These are phyloP conservation scores for Platycnemis pennipes DNA, from an alignment of 2,888 invertebrate species.

Conservation along the genomic window DNA sequence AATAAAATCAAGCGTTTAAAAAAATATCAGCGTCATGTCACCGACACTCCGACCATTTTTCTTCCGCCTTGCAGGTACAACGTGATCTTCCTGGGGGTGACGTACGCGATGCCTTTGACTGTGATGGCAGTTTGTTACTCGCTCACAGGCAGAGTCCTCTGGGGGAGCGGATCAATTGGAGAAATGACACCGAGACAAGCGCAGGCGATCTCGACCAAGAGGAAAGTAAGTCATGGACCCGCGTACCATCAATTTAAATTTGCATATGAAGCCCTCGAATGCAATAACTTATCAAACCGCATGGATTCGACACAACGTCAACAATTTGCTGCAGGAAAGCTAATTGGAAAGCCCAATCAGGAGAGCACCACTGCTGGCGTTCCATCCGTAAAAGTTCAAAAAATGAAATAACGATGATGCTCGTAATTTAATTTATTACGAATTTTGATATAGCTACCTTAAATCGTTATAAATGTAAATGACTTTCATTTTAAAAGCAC, in stretches of 20 bases:
- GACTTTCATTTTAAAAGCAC: too few species aligned
- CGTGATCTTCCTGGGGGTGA: slow-evolving; percentile 79
- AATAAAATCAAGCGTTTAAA: too few species aligned
- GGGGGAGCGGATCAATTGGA: slow-evolving; percentile 81
- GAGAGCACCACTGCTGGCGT: not conserved
- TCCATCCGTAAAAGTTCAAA: not conserved
- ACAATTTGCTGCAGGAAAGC: not conserved
- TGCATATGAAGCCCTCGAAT: not conserved
- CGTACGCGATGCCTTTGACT: slow-evolving; percentile 81
- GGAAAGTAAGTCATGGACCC: slow-evolving; percentile 78
- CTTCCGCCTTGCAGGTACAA: slow-evolving; percentile 78
- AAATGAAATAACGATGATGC: too few species aligned
- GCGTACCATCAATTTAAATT: not conserved
- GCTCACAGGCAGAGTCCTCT: slow-evolving; percentile 80
- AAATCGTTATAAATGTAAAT: too few species aligned
- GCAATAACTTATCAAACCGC: not conserved
- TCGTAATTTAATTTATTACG: too few species aligned
- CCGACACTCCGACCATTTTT: not conserved
- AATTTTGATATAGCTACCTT: too few species aligned
- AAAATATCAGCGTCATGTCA: too few species aligned
- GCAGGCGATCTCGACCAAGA: slow-evolving; percentile 80
- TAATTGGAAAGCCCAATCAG: not conserved
- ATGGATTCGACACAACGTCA: not conserved
- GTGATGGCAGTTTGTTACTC: slow-evolving; percentile 81
- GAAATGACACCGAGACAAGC: slow-evolving; percentile 80